These are phyloP conservation scores for Ispidina lecontei DNA, from an alignment of 2,797 vertebrate genomes.

Conservation along the genomic window DNA sequence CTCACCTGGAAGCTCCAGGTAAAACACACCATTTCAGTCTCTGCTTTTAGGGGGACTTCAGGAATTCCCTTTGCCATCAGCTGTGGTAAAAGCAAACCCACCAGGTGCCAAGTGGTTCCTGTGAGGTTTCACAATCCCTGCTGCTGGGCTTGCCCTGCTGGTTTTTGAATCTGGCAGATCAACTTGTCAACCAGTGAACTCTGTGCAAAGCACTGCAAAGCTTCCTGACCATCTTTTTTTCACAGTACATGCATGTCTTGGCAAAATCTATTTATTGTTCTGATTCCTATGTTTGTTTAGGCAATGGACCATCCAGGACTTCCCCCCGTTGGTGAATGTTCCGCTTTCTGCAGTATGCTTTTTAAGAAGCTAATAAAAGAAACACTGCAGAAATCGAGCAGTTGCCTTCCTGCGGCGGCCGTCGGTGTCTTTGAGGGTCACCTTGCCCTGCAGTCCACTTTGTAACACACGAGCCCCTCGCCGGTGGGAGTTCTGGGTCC, in stretches of 20 bases:
- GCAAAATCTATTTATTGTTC: neutral
- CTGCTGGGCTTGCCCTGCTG: neutral
- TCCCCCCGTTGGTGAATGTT: no score
- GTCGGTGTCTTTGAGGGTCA: rapidly evolving
- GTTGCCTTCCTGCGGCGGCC: rapidly evolving
- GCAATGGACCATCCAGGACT: neutral
- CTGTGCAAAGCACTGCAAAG: neutral
- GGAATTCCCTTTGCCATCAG: no score
- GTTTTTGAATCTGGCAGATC: neutral
- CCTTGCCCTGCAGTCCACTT: neutral
- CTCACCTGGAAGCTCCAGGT: neutral
- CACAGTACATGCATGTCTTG: neutral
- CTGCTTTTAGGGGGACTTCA: neutral
- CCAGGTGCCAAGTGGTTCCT: neutral
- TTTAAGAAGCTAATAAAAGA: neutral
- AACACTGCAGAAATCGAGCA: no score
- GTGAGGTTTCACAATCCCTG: neutral
- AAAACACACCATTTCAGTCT: neutral
- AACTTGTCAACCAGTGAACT: neutral
- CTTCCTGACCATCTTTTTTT: rapidly evolving
- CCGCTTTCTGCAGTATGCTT: no score
- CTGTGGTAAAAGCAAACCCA: neutral
- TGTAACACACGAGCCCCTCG: rapidly evolving
- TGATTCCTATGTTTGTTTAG: no score
- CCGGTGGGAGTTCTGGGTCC: rapidly evolving